A percentile compares a stretch with the other conserved stretches of the same genome.
These are phyloP conservation scores for Delphinus delphis DNA, from an alignment of 2,113 vertebrate species.

Conservation along the genomic window DNA sequence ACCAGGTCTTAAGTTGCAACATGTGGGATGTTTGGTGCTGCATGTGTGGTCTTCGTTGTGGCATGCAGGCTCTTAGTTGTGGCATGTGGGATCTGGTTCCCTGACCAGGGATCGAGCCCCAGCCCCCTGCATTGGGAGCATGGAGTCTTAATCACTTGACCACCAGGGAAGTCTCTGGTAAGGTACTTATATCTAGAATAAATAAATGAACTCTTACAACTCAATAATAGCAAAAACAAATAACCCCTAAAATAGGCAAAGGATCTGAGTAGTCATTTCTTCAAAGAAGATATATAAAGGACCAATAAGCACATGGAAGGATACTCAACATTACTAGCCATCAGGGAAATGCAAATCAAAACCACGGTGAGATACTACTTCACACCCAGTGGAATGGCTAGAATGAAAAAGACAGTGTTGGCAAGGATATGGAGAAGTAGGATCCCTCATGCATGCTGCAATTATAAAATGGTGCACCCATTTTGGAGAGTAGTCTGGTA, in stretches of 20 bases:
- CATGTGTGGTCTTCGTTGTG: too few species aligned
- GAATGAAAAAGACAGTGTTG: not conserved
- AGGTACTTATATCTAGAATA: not conserved
- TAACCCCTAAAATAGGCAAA: not conserved
- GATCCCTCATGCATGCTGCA: not conserved
- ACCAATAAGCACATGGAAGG: not conserved
- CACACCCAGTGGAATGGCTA: not conserved
- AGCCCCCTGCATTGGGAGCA: too few species aligned
- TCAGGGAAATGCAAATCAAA: not conserved
- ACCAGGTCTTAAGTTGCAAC: too few species aligned
- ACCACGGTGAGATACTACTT: not conserved
- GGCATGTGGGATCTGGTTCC: too few species aligned
- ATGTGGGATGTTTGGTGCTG: too few species aligned
- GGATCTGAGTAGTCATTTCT: not conserved
- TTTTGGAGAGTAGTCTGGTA: not conserved
- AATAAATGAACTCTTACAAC: not conserved
- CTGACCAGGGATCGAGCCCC: too few species aligned
- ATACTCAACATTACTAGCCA: not conserved
- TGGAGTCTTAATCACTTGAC: too few species aligned
- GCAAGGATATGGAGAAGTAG: not conserved
- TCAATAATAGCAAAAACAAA: not conserved
- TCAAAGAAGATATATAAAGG: not conserved
- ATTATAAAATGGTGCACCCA: not conserved
- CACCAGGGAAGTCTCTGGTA: not conserved
- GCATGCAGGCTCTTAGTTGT: too few species aligned